phyloP scores from a whole-genome alignment of 2,797 vertebrate genomes.

The Catharus ustulatus region DNA sequence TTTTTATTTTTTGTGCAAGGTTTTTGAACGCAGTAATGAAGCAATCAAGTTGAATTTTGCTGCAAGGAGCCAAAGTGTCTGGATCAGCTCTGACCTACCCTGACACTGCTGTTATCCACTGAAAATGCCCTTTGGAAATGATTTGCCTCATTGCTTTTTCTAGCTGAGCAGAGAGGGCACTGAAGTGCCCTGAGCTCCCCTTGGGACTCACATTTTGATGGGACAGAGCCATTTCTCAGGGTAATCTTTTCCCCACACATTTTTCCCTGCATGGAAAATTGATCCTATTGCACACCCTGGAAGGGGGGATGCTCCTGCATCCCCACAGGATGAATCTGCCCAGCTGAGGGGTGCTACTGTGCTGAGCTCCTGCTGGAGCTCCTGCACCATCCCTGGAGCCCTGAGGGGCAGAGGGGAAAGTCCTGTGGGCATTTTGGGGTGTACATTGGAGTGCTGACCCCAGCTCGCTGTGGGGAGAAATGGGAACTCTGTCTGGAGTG shows the following conservation, averaged over 20 bases:
- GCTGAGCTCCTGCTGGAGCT: not conserved
- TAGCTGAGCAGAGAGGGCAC: not conserved
- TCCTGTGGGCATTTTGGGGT: not conserved
- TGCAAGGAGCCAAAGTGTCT: slow-evolving; percentile 55
- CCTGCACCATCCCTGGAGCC: not conserved
- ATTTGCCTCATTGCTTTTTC: not conserved
- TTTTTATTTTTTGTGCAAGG: not conserved
- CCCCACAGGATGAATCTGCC: not conserved
- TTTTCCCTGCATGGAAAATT: not conserved
- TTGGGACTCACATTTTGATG: not conserved
- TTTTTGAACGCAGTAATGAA: slow-evolving; percentile 39
- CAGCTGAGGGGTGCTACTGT: accelerated
- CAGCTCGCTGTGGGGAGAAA: not conserved
- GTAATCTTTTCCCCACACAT: not conserved
- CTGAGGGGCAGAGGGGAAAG: not conserved
- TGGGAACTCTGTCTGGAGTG: not conserved
- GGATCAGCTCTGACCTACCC: slow-evolving; percentile 35
- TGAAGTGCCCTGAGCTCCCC: not conserved
- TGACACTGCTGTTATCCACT: slow-evolving; percentile 10
- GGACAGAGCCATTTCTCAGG: not conserved
- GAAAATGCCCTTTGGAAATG: not conserved
- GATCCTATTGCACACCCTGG: not conserved
- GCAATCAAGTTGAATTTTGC: slow-evolving; percentile 37
- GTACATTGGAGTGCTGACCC: not conserved
- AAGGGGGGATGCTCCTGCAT: not conserved